Evolutionary conservation across 2,888 invertebrate species (phyloP).

Genomic region (Drosophila vallismaia): DNA sequence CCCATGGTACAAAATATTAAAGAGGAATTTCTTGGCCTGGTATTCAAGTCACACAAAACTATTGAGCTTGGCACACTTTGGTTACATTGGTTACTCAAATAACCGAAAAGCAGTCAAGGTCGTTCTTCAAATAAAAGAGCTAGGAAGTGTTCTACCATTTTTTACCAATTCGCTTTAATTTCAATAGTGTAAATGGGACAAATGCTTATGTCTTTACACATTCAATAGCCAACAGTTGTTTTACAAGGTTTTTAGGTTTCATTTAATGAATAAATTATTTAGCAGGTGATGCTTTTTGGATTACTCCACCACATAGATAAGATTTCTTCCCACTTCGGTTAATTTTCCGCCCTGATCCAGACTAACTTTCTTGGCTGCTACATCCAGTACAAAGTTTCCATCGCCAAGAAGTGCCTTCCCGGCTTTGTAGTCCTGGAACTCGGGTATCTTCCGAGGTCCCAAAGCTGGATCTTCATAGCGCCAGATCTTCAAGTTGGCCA

Average conservation of each 20-base stretch:
- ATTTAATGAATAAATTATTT: constrained; percentile 42
- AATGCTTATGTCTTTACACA: not conserved
- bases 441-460: constrained; percentile 91
- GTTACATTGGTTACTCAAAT: not conserved
- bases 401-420: constrained; percentile 85
- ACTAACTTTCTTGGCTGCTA: constrained; percentile 84
- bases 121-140: not conserved
- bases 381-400: constrained; percentile 84
- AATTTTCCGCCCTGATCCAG: constrained; percentile 84
- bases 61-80: not conserved
- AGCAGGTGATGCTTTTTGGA: constrained; percentile 6
- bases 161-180: not conserved
- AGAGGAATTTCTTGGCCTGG: not conserved
- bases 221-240: constrained; percentile 30
- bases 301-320: constrained; percentile 85
- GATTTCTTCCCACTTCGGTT: constrained; percentile 85
- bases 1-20: not conserved
- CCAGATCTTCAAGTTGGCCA: constrained; percentile 87
- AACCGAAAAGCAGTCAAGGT: not conserved
- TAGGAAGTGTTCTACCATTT: not conserved
- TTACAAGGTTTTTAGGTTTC: constrained; percentile 48
- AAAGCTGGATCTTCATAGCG: constrained; percentile 90
- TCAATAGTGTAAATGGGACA: not conserved
- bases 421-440: constrained; percentile 87
- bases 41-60: not conserved